phyloP scores from a whole-genome alignment of 2,888 invertebrate species.

The Rhorus exstirpatorius region DNA sequence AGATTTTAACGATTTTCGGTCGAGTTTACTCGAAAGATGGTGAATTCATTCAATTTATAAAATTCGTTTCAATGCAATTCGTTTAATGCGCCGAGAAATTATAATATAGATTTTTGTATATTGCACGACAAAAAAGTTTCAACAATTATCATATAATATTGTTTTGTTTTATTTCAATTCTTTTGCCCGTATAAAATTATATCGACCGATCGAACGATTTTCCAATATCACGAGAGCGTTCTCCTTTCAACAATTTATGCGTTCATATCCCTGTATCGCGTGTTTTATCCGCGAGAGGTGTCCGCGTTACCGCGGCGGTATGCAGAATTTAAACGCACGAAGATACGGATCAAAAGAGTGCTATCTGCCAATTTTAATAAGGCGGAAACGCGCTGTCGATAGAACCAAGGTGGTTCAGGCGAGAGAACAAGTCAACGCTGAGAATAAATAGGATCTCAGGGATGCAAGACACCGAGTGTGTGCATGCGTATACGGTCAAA shows the following conservation, averaged over 20 bases:
- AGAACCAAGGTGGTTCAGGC: conserved; percentile 70
- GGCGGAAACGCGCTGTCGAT: conserved; percentile 72
- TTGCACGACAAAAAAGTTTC: no score
- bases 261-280: conserved; percentile 2
- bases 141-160: no score
- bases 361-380: conserved; percentile 74
- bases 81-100: no score
- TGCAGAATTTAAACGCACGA: conserved; percentile 37
- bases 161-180: no score
- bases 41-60: neutral
- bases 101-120: no score
- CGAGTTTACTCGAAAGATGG: no score
- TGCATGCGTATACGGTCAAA: conserved; percentile 25
- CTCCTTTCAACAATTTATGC: conserved; percentile 16
- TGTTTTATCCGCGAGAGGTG: conserved; percentile 14
- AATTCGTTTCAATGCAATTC: no score
- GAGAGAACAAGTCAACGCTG: conserved; percentile 58
- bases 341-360: conserved; percentile 64
- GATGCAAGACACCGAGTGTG: conserved; percentile 58
- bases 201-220: conserved; percentile 22
- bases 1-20: neutral
- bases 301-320: conserved; percentile 37
- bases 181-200: neutral
- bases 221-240: conserved; percentile 3
- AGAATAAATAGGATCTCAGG: conserved; percentile 70